Evolutionary conservation across 2,797 vertebrate genomes (phyloP).

Genomic region (Oophaga sylvatica): DNA sequence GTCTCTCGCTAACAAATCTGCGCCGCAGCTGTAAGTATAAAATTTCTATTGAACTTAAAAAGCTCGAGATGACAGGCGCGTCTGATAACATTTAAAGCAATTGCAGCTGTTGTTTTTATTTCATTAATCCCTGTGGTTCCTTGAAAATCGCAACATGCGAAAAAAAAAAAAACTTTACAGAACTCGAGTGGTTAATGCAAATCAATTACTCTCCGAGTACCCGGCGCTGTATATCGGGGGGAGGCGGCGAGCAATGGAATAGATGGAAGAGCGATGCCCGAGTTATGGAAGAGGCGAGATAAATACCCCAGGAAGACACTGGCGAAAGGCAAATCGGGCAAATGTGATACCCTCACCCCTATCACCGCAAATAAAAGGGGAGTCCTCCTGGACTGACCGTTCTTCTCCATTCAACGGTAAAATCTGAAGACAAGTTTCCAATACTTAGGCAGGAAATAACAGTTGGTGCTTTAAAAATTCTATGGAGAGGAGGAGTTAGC

Average conservation of each 20-base stretch:
- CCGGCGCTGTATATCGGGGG: background rate
- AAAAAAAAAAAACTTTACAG: background rate
- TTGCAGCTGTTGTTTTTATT: conserved; percentile 59
- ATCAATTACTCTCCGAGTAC: conserved; percentile 25
- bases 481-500: too few relatives aligned
- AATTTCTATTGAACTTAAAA: conserved; percentile 55
- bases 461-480: too few relatives aligned
- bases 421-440: too few relatives aligned
- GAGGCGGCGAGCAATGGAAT: background rate
- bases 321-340: too few relatives aligned
- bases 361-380: too few relatives aligned
- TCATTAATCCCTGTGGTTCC: conserved; percentile 52
- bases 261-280: background rate
- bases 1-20: conserved; percentile 53
- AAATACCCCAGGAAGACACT: too few relatives aligned
- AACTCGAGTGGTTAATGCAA: conserved; percentile 36
- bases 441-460: too few relatives aligned
- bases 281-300: background rate
- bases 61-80: conserved; percentile 47
- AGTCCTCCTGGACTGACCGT: too few relatives aligned
- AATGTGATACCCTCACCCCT: too few relatives aligned
- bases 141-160: conserved; percentile 38
- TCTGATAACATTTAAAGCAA: conserved; percentile 58
- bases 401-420: too few relatives aligned
- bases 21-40: conserved; percentile 52